Base-by-base conservation (phyloP, 2,113 vertebrate genomes). In the Irena cyanogastra region DNA sequence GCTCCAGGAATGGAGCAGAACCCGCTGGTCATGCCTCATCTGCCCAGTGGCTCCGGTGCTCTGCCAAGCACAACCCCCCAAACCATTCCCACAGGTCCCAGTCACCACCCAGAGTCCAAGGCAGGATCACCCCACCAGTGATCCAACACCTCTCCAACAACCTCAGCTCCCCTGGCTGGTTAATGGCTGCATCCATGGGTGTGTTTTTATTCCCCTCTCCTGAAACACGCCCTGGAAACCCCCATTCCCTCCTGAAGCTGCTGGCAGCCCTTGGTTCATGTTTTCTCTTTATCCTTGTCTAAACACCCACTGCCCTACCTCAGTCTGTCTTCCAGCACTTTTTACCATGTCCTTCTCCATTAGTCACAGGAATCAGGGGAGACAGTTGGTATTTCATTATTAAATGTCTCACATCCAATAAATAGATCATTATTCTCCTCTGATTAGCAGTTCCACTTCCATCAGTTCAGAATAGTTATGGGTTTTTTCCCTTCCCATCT, bases 341-440 rank as follows among this genome's bases (percentile, higher is more conserved):
- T 77, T 82, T 30, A 52, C 87, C 13, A 1, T 49, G 81, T 68
- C 84, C 74, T 95, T 93, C 86, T 45, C 60, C 53, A 75, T 84
- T 80, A 92, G 76, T 70, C 83, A 83, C 56, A 82, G 42, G 81
- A 84, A 95, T 95, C 74, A 89, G 72, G 56, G 56, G 61, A 90
- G 91, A 79, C 87, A 94, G 92, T 91, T 90, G 82, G 71, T 87
- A 53, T 95, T 93, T 50, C 83, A 93, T 91, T 80, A 81, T 88
- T 88, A 91, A 83, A 82, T 28, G 49, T 26, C 85, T 89, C 89
- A 26, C 72, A 91, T 78, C 79, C 87, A 81, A 91, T 92, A 90
- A 93, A 95, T 42, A 80, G 72, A 96, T 91, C 89, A 28, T 93
- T 94, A 94, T 93, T 95, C 86, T 91, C 78, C 54, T 69, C 94